These are phyloP conservation scores for Tragelaphus buxtoni DNA, from an alignment of 2,113 vertebrate genomes.

Conservation along the genomic window DNA sequence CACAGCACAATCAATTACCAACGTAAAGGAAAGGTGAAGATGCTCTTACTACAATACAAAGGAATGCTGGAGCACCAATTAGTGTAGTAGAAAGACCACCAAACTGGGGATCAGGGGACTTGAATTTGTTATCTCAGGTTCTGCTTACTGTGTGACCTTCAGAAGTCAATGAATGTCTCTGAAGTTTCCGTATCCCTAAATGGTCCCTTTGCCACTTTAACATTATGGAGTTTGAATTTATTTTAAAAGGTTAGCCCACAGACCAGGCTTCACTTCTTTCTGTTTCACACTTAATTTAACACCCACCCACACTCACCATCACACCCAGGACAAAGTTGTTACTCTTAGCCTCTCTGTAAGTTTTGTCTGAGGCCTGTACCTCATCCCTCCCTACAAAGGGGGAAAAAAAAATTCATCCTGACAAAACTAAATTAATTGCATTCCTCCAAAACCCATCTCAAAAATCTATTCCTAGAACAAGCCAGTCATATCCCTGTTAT, in stretches of 20 bases:
- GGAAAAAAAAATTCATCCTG: neutral
- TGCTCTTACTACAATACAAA: neutral
- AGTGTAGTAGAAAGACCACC: neutral
- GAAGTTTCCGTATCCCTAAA: neutral
- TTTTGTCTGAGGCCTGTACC: neutral
- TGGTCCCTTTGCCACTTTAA: neutral
- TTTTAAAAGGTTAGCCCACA: neutral
- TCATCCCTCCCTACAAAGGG: neutral
- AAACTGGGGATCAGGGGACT: neutral
- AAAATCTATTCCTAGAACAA: constrained; percentile 5
- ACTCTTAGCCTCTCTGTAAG: neutral
- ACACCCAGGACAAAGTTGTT: neutral
- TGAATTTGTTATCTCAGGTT: neutral
- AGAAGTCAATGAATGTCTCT: neutral
- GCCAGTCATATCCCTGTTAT: neutral
- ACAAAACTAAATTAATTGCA: neutral
- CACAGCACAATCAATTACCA: neutral
- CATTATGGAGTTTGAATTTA: neutral
- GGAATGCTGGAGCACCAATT: neutral
- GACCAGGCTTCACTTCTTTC: neutral
- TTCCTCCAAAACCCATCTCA: neutral
- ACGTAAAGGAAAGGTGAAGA: neutral
- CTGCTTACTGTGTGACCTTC: neutral
- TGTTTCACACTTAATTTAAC: neutral
- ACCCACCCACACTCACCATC: neutral